Evolutionary conservation across 1,140 invertebrate species (phyloP), one percentile per base, ranked within the genome.

Genomic region (Bombus haemorrhoidalis): DNA sequence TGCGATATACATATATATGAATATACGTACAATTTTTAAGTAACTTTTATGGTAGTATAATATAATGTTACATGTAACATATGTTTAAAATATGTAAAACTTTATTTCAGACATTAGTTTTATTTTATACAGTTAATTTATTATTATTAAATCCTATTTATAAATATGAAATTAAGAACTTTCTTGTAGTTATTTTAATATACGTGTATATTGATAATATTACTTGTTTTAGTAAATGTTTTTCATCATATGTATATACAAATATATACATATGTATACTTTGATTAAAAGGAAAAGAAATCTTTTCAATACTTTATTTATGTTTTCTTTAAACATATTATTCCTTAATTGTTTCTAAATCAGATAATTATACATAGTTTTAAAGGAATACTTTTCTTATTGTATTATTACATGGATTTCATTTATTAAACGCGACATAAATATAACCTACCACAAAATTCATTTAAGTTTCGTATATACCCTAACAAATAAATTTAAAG

Each of bases 371-470:
- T 34, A 34, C n/a, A 3, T 18, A 74, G 22, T 28, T 57, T 28
- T 37, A 8, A 47, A 41, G 10, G 32, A 75, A 69, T n/a, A 66
- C 22, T 57, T 22, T 3, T 69, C 64, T 34, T 28, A 10, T n/a
- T 34, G 13, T 43, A 32, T 32, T 39, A 13, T 68, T n/a, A 39
- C 25, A 43, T 5, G 5, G 9, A 74, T 37, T 53, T 68, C 5
- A 32, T 82, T 66, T 64, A 68, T 37, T 28, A 80, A 73, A 81
- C 37, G 43, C 64, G 43, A 88, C 18, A 53, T 86, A 89, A 89
- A 89, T 78, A 87, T 89, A 89, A 89, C 88, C 86, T 88, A 53
- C 1, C 9, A 59, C 28, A 57, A 53, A 66, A 62, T 37, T 73
- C 1, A 13, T 76, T 39, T 10, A 13, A 72, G 53, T 69, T 41